phyloP scores from a whole-genome alignment of 2,113 vertebrate genomes.

The Pollachius pollachius region DNA sequence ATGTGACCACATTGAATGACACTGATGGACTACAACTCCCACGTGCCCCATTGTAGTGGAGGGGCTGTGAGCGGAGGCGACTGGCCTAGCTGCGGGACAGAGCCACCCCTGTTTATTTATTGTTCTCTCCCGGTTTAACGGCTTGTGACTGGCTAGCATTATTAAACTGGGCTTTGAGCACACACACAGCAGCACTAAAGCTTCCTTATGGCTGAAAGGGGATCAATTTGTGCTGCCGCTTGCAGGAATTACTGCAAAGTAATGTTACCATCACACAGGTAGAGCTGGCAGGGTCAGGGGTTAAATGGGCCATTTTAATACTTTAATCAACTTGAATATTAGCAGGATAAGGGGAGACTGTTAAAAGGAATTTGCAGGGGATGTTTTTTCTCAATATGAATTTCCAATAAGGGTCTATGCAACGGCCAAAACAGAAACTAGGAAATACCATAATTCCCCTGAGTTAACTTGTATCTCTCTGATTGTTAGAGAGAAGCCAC shows the following conservation, averaged over 20 bases:
- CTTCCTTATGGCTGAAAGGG: slow-evolving; percentile 68
- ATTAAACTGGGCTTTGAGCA: slow-evolving; percentile 82
- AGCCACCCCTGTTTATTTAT: slow-evolving; percentile 72
- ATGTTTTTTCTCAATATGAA: slow-evolving; percentile 36
- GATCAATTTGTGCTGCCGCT: slow-evolving; percentile 71
- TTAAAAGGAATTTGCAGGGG: slow-evolving; percentile 24
- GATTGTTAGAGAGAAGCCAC: background rate
- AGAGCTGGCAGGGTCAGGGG: slow-evolving; percentile 54
- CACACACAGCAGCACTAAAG: slow-evolving; percentile 77
- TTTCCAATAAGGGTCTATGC: slow-evolving; percentile 40
- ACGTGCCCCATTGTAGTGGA: background rate
- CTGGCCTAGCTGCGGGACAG: slow-evolving; percentile 15
- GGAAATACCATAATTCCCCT: background rate
- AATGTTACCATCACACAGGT: slow-evolving; percentile 65
- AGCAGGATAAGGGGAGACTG: slow-evolving; percentile 47
- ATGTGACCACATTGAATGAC: background rate
- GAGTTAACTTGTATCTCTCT: background rate
- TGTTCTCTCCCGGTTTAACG: slow-evolving; percentile 68
- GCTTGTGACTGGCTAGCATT: slow-evolving; percentile 74
- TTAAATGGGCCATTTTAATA: slow-evolving; percentile 73
- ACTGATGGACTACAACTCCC: background rate
- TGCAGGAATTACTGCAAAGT: slow-evolving; percentile 71
- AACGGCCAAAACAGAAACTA: slow-evolving; percentile 1
- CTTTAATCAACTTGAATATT: slow-evolving; percentile 74
- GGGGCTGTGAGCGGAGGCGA: slow-evolving; percentile 1